Evolutionary conservation across 1,140 invertebrate genomes (phyloP), one percentile per base, ranked within the genome.

Genomic region (Trichonephila inaurata): DNA sequence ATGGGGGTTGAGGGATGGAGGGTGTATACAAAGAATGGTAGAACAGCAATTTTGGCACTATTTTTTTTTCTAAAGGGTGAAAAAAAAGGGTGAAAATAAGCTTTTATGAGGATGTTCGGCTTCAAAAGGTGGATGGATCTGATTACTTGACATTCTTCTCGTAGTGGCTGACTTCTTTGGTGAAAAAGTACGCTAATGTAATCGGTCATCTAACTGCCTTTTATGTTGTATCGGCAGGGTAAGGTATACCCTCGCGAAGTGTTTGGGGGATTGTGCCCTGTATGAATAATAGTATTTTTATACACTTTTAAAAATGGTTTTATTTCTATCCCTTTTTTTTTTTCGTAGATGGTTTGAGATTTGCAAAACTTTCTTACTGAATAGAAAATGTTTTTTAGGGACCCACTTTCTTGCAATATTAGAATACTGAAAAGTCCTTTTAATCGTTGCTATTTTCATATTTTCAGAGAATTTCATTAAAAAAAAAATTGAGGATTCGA

Each of bases 81-180:
- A 69, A 85, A 69, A 69, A 85, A 60, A 85, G 51, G 58, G 83
- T 85, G 44, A 85, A 85, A 85, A 85, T 77, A 77, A 77, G 72
- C 72, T 77, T 77, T 77, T 77, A 77, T 77, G 72, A 40, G 72
- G 7, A 77, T 40, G 72, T 33, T 77, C 72, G 4, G 28, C 72
- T 33, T 77, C 24, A 77, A 77, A 77, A 16, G 33, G 72, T 77
- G 18, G 28, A 77, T n/a, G 14, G 28, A 77, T 77, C 72, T 77
- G 72, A 77, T 77, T 77, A 77, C 33, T 77, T 18, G 72, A 77
- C 72, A 77, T 77, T 77, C 33, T 18, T 18, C 28, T 24, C 14
- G 28, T 77, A 28, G 72, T 18, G 72, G 28, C 16, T 18, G 28
- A 19, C 28, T 33, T 77, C 33, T 33, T 40, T 16, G 33, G 33